Conservation (phyloP, 1,140 invertebrate species). For the Pachypeltis micranthus region DNA sequence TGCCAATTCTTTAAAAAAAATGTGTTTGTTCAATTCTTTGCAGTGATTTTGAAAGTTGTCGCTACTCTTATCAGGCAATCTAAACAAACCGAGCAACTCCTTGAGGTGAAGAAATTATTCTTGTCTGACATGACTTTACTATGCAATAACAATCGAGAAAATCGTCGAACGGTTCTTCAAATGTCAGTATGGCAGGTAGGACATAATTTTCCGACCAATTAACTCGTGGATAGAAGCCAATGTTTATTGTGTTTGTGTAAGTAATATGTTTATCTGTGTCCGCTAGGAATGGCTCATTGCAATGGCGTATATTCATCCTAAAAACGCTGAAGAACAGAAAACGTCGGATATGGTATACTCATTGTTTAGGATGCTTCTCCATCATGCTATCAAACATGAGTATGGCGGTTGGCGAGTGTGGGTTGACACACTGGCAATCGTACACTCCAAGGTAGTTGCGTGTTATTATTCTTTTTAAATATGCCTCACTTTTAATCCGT, state of each 20-base stretch:
- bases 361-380: slow-evolving; percentile 90
- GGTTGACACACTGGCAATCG: slow-evolving; percentile 98
- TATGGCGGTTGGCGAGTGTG: slow-evolving; percentile 99
- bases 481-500: too few species aligned
- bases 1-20: too few species aligned
- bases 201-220: neutral
- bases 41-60: slow-evolving; percentile 96
- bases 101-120: slow-evolving; percentile 93
- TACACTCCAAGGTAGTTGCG: slow-evolving; percentile 99
- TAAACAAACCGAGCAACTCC: slow-evolving; percentile 77
- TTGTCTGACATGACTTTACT: slow-evolving; percentile 93
- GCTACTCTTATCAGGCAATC: slow-evolving; percentile 93
- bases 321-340: slow-evolving; percentile 88
- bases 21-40: slow-evolving; percentile 32
- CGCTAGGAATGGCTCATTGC: slow-evolving; percentile 92
- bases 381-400: slow-evolving; percentile 98
- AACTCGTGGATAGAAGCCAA: neutral
- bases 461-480: too few species aligned
- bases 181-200: slow-evolving; percentile 98
- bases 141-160: slow-evolving; percentile 95
- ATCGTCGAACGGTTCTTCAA: slow-evolving; percentile 89
- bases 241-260: neutral
- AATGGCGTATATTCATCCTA: slow-evolving; percentile 94
- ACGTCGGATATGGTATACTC: slow-evolving; percentile 97
- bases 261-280: neutral